These are phyloP conservation scores for Bombus superbus DNA, from an alignment of 1,140 invertebrate species.

Conservation along the genomic window DNA sequence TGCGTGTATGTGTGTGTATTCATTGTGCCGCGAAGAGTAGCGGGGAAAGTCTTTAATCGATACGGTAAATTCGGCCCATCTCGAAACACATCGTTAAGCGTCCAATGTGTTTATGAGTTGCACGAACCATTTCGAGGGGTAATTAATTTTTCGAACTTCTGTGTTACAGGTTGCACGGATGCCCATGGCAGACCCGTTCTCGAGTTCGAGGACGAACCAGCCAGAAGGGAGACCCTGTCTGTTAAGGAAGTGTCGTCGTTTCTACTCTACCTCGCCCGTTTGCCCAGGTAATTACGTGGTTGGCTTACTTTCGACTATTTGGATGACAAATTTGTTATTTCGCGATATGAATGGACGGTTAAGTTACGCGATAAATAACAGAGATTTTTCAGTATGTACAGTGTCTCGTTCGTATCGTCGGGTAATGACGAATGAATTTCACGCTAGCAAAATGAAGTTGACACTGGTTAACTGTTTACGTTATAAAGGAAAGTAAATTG, in stretches of 20 bases:
- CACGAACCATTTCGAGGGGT: background rate
- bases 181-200: slow-evolving; percentile 74
- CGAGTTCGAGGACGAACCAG: slow-evolving; percentile 76
- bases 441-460: background rate
- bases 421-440: background rate
- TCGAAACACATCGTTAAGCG: background rate
- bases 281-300: slow-evolving; percentile 76
- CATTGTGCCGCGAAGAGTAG: background rate
- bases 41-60: background rate
- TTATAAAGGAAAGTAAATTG: background rate
- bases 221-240: slow-evolving; percentile 72
- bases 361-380: no score
- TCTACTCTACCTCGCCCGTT: slow-evolving; percentile 80
- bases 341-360: no score
- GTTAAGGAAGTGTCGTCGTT: slow-evolving; percentile 78
- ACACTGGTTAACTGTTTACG: background rate
- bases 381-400: no score
- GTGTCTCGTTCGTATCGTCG: no score
- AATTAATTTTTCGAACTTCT: slow-evolving; percentile 48
- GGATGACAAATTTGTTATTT: no score
- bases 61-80: background rate
- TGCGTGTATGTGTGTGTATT: background rate
- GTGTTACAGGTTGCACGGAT: slow-evolving; percentile 74
- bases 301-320: background rate
- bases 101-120: no score